Conservation (phyloP, 2,888 invertebrate genomes). For the Troides oblongomaculatus region DNA sequence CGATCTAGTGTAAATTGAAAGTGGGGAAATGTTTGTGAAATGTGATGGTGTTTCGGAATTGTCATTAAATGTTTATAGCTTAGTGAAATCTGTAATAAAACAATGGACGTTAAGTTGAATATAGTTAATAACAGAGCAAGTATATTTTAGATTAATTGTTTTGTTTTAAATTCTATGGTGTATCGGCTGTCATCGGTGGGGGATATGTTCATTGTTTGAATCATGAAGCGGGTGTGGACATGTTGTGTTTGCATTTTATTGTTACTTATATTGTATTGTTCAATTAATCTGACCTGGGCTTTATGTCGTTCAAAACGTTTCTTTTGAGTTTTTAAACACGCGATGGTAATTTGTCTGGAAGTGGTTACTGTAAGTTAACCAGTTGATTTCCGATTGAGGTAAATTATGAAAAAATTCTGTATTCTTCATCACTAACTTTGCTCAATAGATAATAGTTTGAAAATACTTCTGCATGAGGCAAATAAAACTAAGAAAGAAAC, state of each 20-base stretch:
- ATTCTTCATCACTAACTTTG: too few species aligned
- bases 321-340: neutral
- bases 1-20: slow-evolving; percentile 9
- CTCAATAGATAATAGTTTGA: too few species aligned
- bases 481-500: too few species aligned
- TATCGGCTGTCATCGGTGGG: slow-evolving; percentile 32
- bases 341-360: neutral
- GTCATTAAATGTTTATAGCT: neutral
- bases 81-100: slow-evolving; percentile 4
- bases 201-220: slow-evolving; percentile 36
- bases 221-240: slow-evolving; percentile 48
- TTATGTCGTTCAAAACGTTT: neutral
- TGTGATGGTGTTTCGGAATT: neutral
- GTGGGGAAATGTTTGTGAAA: slow-evolving; percentile 1
- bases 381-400: too few species aligned
- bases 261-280: slow-evolving; percentile 38
- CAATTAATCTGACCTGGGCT: slow-evolving; percentile 36
- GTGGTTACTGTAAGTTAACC: too few species aligned
- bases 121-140: slow-evolving; percentile 22
- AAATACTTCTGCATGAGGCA: too few species aligned
- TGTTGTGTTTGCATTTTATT: slow-evolving; percentile 43
- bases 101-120: slow-evolving; percentile 17
- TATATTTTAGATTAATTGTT: slow-evolving; percentile 24
- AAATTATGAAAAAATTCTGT: too few species aligned
- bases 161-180: slow-evolving; percentile 30